These are phyloP conservation scores for Drosophila lacicola DNA, from an alignment of 2,888 invertebrate species.

Conservation along the genomic window DNA sequence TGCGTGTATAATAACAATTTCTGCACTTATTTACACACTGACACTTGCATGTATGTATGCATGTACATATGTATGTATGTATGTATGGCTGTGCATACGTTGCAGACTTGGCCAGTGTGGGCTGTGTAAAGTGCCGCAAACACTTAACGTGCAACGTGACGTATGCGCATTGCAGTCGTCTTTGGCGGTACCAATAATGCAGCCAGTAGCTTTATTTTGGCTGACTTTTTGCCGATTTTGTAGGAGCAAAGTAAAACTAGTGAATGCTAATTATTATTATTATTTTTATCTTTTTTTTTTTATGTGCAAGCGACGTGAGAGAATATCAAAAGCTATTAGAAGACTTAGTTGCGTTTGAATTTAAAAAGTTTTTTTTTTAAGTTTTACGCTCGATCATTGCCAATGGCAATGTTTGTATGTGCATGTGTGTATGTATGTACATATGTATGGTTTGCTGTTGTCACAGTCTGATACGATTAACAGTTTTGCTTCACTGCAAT, in stretches of 20 bases:
- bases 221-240: too few species aligned
- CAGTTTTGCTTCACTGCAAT: constrained; percentile 42
- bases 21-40: neutral
- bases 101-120: neutral
- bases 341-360: constrained; percentile 25
- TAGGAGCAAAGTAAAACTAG: too few species aligned
- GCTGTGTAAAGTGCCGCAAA: constrained; percentile 12
- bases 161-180: constrained; percentile 28
- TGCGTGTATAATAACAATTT: neutral
- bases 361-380: constrained; percentile 16
- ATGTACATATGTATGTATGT: neutral
- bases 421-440: neutral
- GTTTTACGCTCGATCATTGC: constrained; percentile 56
- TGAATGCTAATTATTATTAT: too few species aligned
- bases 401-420: constrained; percentile 35
- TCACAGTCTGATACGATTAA: constrained; percentile 38
- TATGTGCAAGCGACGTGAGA: neutral
- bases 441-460: constrained; percentile 2
- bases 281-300: neutral
- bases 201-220: too few species aligned
- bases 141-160: constrained; percentile 25
- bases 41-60: neutral
- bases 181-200: constrained; percentile 1
- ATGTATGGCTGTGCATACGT: neutral
- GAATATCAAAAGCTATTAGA: constrained; percentile 2